Percentiles rank a stretch among this genome's conserved stretches.
These are phyloP conservation scores for Rhegmatorhina hoffmannsi DNA, from an alignment of 2,113 vertebrate genomes.

Conservation along the genomic window DNA sequence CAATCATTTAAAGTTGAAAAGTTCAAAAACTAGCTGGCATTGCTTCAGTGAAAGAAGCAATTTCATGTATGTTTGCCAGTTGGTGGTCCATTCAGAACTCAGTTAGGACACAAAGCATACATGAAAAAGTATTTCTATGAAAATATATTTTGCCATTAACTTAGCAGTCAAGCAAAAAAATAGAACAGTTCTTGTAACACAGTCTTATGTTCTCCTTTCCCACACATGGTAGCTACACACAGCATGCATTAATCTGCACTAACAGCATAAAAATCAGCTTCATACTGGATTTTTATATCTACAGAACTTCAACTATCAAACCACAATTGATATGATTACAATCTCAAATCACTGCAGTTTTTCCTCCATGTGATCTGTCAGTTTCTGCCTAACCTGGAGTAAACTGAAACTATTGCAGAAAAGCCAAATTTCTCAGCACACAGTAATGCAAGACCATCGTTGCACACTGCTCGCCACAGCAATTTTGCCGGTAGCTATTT, in stretches of 20 bases:
- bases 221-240: background rate
- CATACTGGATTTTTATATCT: background rate
- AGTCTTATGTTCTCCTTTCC: background rate
- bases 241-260: background rate
- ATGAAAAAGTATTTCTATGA: background rate
- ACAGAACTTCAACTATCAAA: background rate
- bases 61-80: background rate
- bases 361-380: background rate
- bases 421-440: background rate
- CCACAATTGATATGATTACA: background rate
- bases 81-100: background rate
- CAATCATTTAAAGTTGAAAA: background rate
- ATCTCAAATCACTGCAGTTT: background rate
- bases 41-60: background rate
- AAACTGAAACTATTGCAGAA: background rate
- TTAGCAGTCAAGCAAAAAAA: background rate
- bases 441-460: background rate
- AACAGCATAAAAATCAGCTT: background rate
- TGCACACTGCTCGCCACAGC: background rate
- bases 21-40: background rate
- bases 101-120: constrained; percentile 5
- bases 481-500: background rate
- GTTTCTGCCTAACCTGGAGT: background rate
- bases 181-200: background rate
- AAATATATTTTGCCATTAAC: constrained; percentile 13